A percentile compares a stretch with the other conserved stretches of the same genome.
These are phyloP conservation scores for Delphinus delphis DNA, from an alignment of 2,113 vertebrate genomes.

Conservation along the genomic window DNA sequence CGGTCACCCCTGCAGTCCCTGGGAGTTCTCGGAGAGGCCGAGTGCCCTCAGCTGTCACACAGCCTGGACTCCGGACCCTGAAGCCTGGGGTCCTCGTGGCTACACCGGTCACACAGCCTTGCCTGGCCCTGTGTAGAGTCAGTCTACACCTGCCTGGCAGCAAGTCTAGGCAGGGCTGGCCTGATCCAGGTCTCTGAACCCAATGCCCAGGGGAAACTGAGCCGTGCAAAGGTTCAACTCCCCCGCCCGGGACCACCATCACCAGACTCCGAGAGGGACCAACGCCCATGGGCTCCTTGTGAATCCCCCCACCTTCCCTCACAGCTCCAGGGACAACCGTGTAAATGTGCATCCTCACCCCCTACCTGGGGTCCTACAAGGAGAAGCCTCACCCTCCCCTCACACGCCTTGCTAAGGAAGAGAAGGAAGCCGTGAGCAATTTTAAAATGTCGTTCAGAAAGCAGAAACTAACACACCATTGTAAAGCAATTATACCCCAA, in stretches of 20 bases:
- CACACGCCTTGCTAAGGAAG: too few relatives aligned
- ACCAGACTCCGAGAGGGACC: not conserved
- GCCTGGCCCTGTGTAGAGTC: too few relatives aligned
- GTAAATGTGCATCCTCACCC: too few relatives aligned
- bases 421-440: not conserved
- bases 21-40: not conserved
- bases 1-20: not conserved
- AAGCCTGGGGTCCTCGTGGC: accelerated
- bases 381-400: too few relatives aligned
- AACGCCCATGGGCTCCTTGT: not conserved
- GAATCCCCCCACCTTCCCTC: too few relatives aligned
- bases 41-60: not conserved
- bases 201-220: not conserved
- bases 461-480: too few relatives aligned
- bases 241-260: not conserved
- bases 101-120: not conserved
- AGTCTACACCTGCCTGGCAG: not conserved
- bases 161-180: not conserved
- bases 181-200: not conserved
- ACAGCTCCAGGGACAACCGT: not conserved
- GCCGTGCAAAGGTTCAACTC: not conserved
- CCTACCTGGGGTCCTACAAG: not conserved
- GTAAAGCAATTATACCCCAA: too few relatives aligned
- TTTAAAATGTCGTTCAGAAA: not conserved
- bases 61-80: not conserved